These are phyloP conservation scores for Apotomis betuletana DNA, from an alignment of 2,888 invertebrate genomes.

Conservation along the genomic window DNA sequence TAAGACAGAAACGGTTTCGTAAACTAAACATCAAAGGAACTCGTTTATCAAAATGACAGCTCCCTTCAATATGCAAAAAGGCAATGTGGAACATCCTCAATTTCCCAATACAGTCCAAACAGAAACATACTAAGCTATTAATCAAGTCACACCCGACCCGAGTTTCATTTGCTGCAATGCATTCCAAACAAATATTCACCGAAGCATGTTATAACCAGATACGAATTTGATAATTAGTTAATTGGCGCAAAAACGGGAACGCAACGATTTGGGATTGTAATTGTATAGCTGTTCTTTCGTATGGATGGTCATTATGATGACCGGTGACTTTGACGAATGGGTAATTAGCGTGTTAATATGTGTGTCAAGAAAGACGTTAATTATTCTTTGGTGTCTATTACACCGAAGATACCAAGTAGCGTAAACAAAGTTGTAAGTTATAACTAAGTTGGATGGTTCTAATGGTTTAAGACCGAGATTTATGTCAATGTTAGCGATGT, in stretches of 20 bases:
- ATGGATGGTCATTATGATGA: constrained; percentile 14
- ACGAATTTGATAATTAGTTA: constrained; percentile 27
- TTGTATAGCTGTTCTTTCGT: constrained; percentile 27
- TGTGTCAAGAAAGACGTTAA: background rate
- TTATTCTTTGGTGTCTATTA: background rate
- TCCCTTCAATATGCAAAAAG: constrained; percentile 12
- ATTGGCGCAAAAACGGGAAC: constrained; percentile 32
- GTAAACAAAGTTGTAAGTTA: background rate
- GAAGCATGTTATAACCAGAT: constrained; percentile 12
- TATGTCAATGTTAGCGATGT: too few species aligned
- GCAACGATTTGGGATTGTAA: constrained; percentile 22
- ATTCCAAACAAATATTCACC: constrained; percentile 28
- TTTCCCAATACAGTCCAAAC: constrained; percentile 13
- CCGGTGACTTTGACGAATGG: constrained; percentile 18
- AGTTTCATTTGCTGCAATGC: constrained; percentile 32
- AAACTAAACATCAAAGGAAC: too few species aligned
- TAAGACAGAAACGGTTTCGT: too few species aligned
- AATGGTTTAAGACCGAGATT: too few species aligned
- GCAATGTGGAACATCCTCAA: constrained; percentile 24
- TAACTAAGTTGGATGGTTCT: too few species aligned
- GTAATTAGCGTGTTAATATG: constrained; percentile 23
- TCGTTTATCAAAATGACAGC: background rate
- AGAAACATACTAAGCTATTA: constrained; percentile 18
- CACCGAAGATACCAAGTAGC: background rate
- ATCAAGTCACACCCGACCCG: constrained; percentile 33